Evolutionary conservation across 1,140 invertebrate species (phyloP), one percentile per base, ranked within the genome.

Genomic region (Hylaeus anthracinus): DNA sequence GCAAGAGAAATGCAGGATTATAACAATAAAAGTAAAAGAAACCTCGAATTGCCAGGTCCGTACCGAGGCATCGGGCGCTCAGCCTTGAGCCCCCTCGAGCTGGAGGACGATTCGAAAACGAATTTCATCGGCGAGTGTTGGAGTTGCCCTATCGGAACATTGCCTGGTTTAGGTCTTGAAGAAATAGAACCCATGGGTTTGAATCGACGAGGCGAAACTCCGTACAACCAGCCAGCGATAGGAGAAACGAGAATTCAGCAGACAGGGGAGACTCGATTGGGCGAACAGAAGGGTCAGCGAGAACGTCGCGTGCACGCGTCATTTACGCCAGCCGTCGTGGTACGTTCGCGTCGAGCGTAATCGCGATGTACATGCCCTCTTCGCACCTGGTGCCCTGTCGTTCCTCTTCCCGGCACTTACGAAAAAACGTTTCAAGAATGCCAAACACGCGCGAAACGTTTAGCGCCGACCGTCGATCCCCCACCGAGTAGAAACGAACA

Each of bases 251-350:
- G 73, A 45, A 12, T 14, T 1, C 48, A 41, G 1, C 3, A 8
- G 39, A 45, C 48, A 43, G 14, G 1, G 12, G 48, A 56, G 75
- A 12, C 51, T 79, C 55, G 76, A 79, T 79, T 72, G 55, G 56
- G 74, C 55, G 79, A 70, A 48, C 45, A 10, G 58, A 60, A 71
- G 65, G 66, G 66, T 70, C 60, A 76, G 74, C 26, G 67, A 56
- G 74, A 81, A 77, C 58, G 56, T 75, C 72, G 72, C 64, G 65
- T 69, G 79, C 67, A 74, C 81, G 58, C 74, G 81, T 55, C 63
- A 55, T 81, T 26, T 76, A 75, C 58, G 43, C 1, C 41, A 26
- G n/a, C n/a, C 56, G 48, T 63, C 66, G 77, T 26, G 37, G n/a
- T 56, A 45, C 37, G 39, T 55, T 12, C 37, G 43, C 66, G 26